Percentiles rank a stretch among this genome's conserved stretches.
These are phyloP conservation scores for Drosophila nikananu DNA, from an alignment of 1,140 invertebrate genomes.

Conservation along the genomic window DNA sequence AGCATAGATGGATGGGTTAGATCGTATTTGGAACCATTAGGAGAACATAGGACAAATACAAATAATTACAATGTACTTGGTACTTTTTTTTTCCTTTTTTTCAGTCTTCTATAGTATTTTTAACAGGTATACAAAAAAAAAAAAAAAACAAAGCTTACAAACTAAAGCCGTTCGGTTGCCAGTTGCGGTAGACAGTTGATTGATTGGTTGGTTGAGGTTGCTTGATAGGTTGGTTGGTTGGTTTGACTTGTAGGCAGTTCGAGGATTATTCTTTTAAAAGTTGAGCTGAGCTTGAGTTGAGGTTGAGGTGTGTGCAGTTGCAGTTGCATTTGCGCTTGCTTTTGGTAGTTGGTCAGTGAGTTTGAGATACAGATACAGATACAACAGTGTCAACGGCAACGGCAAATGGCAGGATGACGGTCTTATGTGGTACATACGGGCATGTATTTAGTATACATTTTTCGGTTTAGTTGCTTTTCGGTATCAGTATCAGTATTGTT, in stretches of 20 bases:
- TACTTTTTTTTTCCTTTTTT: constrained; percentile 11
- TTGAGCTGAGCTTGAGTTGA: constrained; percentile 54
- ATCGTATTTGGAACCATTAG: constrained; percentile 71
- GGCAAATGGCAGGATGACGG: constrained; percentile 55
- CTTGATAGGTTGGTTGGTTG: constrained; percentile 57
- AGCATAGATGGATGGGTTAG: constrained; percentile 70
- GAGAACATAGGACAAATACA: constrained; percentile 73
- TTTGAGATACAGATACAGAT: constrained; percentile 64
- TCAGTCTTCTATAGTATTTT: constrained; percentile 46
- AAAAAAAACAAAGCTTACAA: constrained; percentile 68
- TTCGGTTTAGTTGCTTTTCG: constrained; percentile 64
- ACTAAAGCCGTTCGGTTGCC: constrained; percentile 77
- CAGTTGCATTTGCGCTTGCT: constrained; percentile 56
- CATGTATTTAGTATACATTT: constrained; percentile 68
- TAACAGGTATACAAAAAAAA: constrained; percentile 59
- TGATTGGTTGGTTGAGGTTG: constrained; percentile 43
- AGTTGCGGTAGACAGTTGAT: constrained; percentile 69
- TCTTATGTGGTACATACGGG: constrained; percentile 66
- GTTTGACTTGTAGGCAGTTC: constrained; percentile 69
- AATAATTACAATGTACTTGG: constrained; percentile 58
- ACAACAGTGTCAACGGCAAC: constrained; percentile 56
- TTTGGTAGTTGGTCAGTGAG: constrained; percentile 76
- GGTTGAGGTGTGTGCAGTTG: constrained; percentile 65
- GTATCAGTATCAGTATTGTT: constrained; percentile 49
- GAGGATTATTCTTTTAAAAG: constrained; percentile 59